Conservation (phyloP, 2,113 vertebrate species). For the Sprattus sprattus region DNA sequence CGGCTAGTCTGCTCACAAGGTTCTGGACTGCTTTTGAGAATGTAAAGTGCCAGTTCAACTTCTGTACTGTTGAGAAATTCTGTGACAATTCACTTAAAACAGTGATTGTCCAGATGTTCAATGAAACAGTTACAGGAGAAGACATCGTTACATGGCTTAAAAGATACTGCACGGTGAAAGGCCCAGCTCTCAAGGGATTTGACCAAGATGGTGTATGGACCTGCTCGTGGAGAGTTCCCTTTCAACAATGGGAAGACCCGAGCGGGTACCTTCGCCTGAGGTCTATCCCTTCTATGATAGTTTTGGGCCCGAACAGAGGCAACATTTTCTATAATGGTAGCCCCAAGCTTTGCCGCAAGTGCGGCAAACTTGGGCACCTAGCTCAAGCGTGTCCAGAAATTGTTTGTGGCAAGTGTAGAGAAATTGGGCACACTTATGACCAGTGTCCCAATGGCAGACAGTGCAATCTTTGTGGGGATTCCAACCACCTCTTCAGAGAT, state of each 20-base stretch:
- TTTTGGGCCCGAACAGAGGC: slow-evolving; percentile 29
- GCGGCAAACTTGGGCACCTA: not conserved
- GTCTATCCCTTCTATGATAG: not conserved
- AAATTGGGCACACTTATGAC: slow-evolving; percentile 32
- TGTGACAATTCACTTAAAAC: too few relatives aligned
- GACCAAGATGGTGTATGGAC: slow-evolving; percentile 23
- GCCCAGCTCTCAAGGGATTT: not conserved
- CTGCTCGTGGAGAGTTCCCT: not conserved
- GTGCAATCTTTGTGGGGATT: slow-evolving; percentile 28
- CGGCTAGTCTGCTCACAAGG: too few relatives aligned
- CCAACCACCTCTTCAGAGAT: slow-evolving; percentile 27
- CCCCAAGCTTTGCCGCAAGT: not conserved
- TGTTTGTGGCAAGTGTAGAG: slow-evolving; percentile 29
- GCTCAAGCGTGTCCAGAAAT: slow-evolving; percentile 17
- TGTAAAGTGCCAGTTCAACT: too few relatives aligned
- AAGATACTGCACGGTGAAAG: slow-evolving; percentile 22
- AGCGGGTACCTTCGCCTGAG: not conserved
- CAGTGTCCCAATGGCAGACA: slow-evolving; percentile 30
- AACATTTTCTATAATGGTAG: slow-evolving; percentile 6
- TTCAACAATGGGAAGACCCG: slow-evolving; percentile 2
- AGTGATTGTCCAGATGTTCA: too few relatives aligned
- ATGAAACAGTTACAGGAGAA: slow-evolving; percentile 21
- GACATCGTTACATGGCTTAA: slow-evolving; percentile 10
- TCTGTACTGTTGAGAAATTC: too few relatives aligned
- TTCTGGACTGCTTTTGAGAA: too few relatives aligned